These are phyloP conservation scores for Malurus alboscapulatus DNA, from an alignment of 2,113 vertebrate genomes.

Conservation along the genomic window DNA sequence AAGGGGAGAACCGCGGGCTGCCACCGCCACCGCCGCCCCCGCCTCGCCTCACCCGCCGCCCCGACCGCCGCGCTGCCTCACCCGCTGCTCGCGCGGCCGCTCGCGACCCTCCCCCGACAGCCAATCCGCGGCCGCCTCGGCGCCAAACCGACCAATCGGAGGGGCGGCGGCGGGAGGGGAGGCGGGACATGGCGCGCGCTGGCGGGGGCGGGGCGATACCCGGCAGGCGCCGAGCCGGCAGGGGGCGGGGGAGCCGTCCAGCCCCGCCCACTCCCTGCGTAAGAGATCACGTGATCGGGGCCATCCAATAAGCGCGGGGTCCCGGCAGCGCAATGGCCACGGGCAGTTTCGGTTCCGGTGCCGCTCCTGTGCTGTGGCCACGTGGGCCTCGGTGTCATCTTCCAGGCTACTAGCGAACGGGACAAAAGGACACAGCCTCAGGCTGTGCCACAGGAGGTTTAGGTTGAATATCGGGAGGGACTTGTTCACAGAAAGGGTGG, in stretches of 20 bases:
- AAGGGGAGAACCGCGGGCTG: fast-evolving
- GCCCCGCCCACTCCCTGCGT: not conserved
- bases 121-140: not conserved
- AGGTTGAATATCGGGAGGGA: too few relatives aligned
- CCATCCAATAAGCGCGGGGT: not conserved
- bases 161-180: not conserved
- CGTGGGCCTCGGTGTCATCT: fast-evolving
- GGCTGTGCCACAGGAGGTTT: not conserved
- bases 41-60: not conserved
- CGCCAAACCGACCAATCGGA: not conserved
- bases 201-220: not conserved
- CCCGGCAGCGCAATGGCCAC: fast-evolving
- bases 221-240: not conserved
- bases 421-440: too few relatives aligned
- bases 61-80: not conserved
- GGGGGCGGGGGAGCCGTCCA: not conserved
- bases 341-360: fast-evolving
- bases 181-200: not conserved
- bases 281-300: not conserved
- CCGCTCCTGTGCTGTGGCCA: too few relatives aligned
- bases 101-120: not conserved
- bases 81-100: not conserved
- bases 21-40: not conserved
- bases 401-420: fast-evolving
- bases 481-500: too few relatives aligned